Conservation (phyloP, 1,140 invertebrate genomes). For the Drosophila lacertosa region DNA sequence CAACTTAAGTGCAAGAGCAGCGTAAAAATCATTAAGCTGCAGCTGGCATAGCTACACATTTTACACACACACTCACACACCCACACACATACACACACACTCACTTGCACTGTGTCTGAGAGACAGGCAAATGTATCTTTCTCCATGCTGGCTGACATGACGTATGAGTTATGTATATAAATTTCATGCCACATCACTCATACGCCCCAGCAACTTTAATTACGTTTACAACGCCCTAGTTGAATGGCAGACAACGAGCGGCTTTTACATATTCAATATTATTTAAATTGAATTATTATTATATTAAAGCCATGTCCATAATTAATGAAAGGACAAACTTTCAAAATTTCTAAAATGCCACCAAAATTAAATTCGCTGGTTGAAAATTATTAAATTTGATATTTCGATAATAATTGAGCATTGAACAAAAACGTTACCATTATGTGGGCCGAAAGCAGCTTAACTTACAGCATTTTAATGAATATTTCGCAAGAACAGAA, state of each 20-base stretch:
- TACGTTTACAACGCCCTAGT: conserved; percentile 22
- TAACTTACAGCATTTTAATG: background rate
- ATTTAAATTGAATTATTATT: conserved; percentile 7
- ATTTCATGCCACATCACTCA: conserved; percentile 70
- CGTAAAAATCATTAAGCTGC: conserved; percentile 76
- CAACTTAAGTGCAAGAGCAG: conserved; percentile 72
- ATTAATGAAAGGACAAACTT: background rate
- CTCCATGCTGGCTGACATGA: conserved; percentile 48
- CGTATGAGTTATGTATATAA: conserved; percentile 74
- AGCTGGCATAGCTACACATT: conserved; percentile 46
- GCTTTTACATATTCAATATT: conserved; percentile 2
- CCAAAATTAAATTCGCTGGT: background rate
- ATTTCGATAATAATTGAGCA: background rate
- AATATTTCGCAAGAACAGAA: background rate
- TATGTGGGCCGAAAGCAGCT: background rate
- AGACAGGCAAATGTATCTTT: conserved; percentile 34
- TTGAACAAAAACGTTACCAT: background rate
- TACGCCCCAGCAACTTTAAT: conserved; percentile 57
- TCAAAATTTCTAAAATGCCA: no score
- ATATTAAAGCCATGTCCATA: background rate
- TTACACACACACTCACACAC: conserved; percentile 18
- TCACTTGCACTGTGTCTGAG: background rate
- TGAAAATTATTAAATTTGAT: background rate
- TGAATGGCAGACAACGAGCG: conserved; percentile 5
- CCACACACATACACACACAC: conserved; percentile 20